phyloP scores from a whole-genome alignment of 2,888 invertebrate genomes.

The Drosophila rellima region DNA sequence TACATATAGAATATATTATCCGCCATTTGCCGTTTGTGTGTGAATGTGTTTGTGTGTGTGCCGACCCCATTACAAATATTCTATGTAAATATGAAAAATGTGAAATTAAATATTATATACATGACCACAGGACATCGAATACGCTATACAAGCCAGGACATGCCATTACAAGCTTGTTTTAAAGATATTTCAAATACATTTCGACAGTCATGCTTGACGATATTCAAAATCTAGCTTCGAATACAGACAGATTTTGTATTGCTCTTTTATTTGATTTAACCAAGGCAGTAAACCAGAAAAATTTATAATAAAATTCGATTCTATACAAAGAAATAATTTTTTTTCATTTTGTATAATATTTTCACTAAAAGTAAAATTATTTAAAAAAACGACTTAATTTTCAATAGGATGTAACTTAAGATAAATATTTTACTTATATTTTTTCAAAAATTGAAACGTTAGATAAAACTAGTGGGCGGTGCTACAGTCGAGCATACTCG shows the following conservation, averaged over 20 bases:
- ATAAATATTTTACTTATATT: no score
- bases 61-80: conserved; percentile 46
- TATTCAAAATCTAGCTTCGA: no score
- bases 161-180: conserved; percentile 3
- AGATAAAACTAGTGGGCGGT: no score
- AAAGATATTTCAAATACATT: not conserved
- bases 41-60: conserved; percentile 2
- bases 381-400: no score
- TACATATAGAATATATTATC: conserved; percentile 15
- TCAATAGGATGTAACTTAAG: no score
- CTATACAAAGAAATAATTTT: not conserved
- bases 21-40: conserved; percentile 16
- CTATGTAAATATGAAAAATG: conserved; percentile 60
- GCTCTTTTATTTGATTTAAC: not conserved
- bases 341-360: no score
- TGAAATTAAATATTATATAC: conserved; percentile 62
- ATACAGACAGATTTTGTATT: not conserved
- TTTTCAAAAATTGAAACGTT: no score
- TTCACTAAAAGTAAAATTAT: no score
- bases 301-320: not conserved
- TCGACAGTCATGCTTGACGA: not conserved
- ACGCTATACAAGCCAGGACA: conserved; percentile 19
- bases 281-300: not conserved
- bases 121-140: conserved; percentile 33
- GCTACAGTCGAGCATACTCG: no score